Evolutionary conservation across 2,888 invertebrate genomes (phyloP).

Genomic region (Melangyna quadrimaculata): DNA sequence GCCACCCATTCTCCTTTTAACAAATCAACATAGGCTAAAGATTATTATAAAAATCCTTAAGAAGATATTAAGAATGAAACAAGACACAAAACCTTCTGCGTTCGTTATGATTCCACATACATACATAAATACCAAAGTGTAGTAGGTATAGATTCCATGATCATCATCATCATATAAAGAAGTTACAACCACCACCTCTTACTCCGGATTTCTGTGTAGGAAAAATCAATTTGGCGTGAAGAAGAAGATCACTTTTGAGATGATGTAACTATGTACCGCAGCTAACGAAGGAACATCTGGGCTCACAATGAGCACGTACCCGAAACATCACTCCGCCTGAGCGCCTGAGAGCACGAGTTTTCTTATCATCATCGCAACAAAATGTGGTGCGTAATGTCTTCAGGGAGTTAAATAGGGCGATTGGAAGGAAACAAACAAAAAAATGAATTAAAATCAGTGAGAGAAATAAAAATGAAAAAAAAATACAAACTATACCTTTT

Average conservation of each 20-base stretch:
- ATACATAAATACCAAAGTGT: too few species aligned
- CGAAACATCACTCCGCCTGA: conserved; percentile 41
- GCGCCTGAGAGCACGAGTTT: conserved; percentile 54
- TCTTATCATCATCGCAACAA: conserved; percentile 30
- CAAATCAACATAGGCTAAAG: conserved; percentile 41
- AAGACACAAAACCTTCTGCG: conserved; percentile 34
- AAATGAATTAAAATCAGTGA: conserved; percentile 63
- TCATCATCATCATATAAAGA: too few species aligned
- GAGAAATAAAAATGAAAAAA: conserved; percentile 4
- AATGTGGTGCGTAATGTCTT: conserved; percentile 57
- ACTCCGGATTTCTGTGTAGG: conserved; percentile 32
- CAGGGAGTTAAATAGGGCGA: conserved; percentile 51
- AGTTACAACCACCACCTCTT: not conserved
- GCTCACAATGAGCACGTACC: conserved; percentile 68
- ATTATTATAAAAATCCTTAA: conserved; percentile 70
- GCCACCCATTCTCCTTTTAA: conserved; percentile 56
- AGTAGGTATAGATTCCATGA: not conserved
- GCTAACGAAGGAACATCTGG: conserved; percentile 60
- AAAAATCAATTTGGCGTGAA: conserved; percentile 70
- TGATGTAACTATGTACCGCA: conserved; percentile 15
- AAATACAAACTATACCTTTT: not conserved
- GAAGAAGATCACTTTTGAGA: conserved; percentile 53
- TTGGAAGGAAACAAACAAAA: conserved; percentile 16
- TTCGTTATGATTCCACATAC: too few species aligned
- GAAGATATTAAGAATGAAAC: conserved; percentile 62